Percentiles rank a stretch among this genome's conserved stretches.
These are phyloP conservation scores for Pipistrellus pipistrellus DNA, from an alignment of 2,797 vertebrate genomes.

Conservation along the genomic window DNA sequence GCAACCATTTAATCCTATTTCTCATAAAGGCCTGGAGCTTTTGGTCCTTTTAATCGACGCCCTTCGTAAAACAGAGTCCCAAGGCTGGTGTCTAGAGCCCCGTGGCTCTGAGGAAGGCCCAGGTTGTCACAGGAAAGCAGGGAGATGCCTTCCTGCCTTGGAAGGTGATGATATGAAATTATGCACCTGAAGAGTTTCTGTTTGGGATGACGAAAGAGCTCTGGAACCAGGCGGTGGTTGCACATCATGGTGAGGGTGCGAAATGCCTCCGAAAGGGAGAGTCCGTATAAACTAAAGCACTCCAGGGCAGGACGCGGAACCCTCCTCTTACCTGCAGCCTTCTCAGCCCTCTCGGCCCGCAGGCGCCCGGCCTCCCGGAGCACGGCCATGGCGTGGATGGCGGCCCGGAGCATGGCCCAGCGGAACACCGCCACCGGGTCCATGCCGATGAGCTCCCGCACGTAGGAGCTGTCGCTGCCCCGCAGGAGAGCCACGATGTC, in stretches of 20 bases:
- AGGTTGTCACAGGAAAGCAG: background rate
- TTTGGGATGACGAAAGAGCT: background rate
- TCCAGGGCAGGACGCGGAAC: fast-evolving
- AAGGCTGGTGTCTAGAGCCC: background rate
- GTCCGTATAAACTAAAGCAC: too few species aligned
- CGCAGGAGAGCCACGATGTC: slow-evolving; percentile 97
- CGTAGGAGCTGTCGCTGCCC: slow-evolving; percentile 95
- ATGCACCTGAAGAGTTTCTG: background rate
- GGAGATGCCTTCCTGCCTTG: background rate
- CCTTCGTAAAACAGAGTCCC: background rate
- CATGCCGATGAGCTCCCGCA: slow-evolving; percentile 97
- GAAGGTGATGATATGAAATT: background rate
- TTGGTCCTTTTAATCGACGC: background rate
- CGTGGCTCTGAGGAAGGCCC: background rate
- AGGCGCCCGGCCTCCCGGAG: slow-evolving; percentile 94
- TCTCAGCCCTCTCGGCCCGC: slow-evolving; percentile 93
- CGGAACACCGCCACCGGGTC: slow-evolving; percentile 98
- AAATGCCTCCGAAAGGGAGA: background rate
- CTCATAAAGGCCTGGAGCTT: background rate
- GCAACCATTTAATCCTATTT: background rate
- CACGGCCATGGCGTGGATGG: slow-evolving; percentile 94
- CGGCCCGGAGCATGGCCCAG: slow-evolving; percentile 96
- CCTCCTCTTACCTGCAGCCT: slow-evolving; percentile 89
- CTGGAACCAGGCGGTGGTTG: background rate
- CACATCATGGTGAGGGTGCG: fast-evolving